Base-by-base conservation (phyloP, 2,888 invertebrate species). In the Ornithoptera alexandrae region DNA sequence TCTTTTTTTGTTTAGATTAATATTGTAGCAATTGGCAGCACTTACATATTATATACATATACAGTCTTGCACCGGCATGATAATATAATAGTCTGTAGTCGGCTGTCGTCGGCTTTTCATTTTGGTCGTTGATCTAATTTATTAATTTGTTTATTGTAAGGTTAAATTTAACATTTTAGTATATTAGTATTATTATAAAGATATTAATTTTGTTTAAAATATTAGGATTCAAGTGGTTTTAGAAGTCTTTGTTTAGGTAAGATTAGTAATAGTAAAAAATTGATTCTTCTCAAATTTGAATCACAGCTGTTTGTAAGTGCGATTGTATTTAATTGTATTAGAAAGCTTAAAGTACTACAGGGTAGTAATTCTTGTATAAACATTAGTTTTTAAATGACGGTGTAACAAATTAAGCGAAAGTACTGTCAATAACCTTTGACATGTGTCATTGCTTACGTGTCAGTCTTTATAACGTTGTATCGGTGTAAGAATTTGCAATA, bases 371-470 rank as follows among this genome's bases (percentile, higher is more conserved):
- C 18, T 15, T 30, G 7, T 58, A 20, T 6, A 20, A 58, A 30
- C 17, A 24, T 42, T 58, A 30, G 10, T 68, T 46, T 42, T 22
- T 20, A 67, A 20, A 15, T 56, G 20, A 64, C n/a, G 56, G 5
- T 60, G 36, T 63, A 60, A 17, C 73, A 74, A 78, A 79, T 79
- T 78, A 73, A 78, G 76, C 79, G 82, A 83, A 83, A 84, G 82
- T 81, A 79, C 88, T 90, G 90, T 90, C 90, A 91, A 86, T 92
- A 92, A 91, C 92, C 92, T 92, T 90, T 93, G 93, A 92, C 93
- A 93, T 92, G 89, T 93, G 93, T 93, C 92, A 92, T 81, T 93
- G 93, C 93, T 87, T 93, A 93, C 93, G 93, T 93, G 93, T 93
- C 93, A 86, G 83, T 70, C 71, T 75, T 59, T 39, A 71, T 62